Percentiles rank a stretch among this genome's conserved stretches.
Conservation (phyloP, 1,140 invertebrate genomes). For the Proctacanthus coquilletti region DNA sequence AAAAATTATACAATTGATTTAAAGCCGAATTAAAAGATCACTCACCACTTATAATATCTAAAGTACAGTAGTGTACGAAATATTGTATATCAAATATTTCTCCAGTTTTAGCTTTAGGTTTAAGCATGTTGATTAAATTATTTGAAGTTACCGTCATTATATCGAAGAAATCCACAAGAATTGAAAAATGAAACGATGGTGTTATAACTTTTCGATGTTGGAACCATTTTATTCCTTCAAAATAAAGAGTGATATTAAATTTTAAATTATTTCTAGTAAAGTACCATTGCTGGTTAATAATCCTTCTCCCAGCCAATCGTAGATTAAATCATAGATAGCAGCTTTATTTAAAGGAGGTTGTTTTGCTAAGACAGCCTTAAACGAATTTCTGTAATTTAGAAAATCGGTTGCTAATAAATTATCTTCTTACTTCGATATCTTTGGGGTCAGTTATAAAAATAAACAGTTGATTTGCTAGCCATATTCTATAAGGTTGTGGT, state of each 20-base stretch:
- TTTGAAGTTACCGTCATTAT: slow-evolving; percentile 16
- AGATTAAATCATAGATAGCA: not conserved
- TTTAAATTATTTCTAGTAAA: no score
- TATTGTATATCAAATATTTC: slow-evolving; percentile 29
- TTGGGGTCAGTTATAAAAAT: slow-evolving; percentile 16
- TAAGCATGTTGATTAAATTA: slow-evolving; percentile 18
- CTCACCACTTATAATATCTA: slow-evolving; percentile 45
- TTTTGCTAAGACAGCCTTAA: not conserved
- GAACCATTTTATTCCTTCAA: slow-evolving; percentile 25
- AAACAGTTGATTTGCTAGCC: slow-evolving; percentile 18
- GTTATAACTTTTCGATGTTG: slow-evolving; percentile 26
- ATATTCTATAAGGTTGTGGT: slow-evolving; percentile 14
- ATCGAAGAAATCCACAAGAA: slow-evolving; percentile 23
- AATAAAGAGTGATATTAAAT: no score
- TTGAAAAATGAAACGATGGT: slow-evolving; percentile 25
- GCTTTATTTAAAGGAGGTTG: not conserved
- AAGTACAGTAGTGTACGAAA: slow-evolving; percentile 44
- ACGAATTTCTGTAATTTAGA: not conserved
- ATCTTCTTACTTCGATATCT: slow-evolving; percentile 17
- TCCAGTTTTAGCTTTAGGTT: slow-evolving; percentile 10
- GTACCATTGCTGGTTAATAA: slow-evolving; percentile 24
- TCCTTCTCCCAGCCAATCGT: slow-evolving; percentile 23
- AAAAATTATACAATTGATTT: no score
- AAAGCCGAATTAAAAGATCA: no score
- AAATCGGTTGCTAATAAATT: no score